Conservation (phyloP, 35 echinoderm and acorn worm genomes). For the Heliocidaris tuberculata region DNA sequence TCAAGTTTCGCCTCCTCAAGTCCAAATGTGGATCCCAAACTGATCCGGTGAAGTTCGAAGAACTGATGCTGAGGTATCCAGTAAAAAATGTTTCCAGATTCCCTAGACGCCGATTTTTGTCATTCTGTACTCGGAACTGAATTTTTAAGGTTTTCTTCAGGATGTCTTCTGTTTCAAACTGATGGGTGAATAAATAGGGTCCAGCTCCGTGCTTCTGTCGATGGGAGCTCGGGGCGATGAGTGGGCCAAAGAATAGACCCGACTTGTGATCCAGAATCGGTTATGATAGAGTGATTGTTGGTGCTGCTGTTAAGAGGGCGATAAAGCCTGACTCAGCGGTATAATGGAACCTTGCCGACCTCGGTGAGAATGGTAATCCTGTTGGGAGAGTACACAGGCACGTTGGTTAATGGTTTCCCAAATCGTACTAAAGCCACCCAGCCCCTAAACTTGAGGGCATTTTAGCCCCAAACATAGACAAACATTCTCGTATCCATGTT, state of each 20-base stretch:
- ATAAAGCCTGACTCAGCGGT: constrained; percentile 29
- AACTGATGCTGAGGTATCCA: not conserved
- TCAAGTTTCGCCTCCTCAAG: not conserved
- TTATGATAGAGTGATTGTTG: constrained; percentile 11
- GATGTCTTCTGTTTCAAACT: not conserved
- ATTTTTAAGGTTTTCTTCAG: not conserved
- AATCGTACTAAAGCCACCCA: not conserved
- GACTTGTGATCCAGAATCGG: not conserved
- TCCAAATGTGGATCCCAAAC: not conserved
- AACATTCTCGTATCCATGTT: constrained; percentile 28
- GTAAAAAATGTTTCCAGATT: not conserved
- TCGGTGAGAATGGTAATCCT: constrained; percentile 22
- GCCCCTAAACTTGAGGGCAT: constrained; percentile 32
- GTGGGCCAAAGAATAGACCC: not conserved
- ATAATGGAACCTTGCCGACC: constrained; percentile 1
- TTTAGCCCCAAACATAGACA: constrained; percentile 31
- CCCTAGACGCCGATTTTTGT: not conserved
- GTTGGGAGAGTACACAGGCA: constrained; percentile 19
- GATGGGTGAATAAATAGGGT: not conserved
- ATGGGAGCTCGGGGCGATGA: not conserved
- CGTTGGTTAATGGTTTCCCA: constrained; percentile 5
- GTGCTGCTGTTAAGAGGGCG: not conserved
- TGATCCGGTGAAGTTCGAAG: not conserved
- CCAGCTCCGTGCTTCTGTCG: not conserved
- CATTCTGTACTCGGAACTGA: not conserved